These are phyloP conservation scores for Netelia virgata DNA, from an alignment of 2,888 invertebrate species.

Conservation along the genomic window DNA sequence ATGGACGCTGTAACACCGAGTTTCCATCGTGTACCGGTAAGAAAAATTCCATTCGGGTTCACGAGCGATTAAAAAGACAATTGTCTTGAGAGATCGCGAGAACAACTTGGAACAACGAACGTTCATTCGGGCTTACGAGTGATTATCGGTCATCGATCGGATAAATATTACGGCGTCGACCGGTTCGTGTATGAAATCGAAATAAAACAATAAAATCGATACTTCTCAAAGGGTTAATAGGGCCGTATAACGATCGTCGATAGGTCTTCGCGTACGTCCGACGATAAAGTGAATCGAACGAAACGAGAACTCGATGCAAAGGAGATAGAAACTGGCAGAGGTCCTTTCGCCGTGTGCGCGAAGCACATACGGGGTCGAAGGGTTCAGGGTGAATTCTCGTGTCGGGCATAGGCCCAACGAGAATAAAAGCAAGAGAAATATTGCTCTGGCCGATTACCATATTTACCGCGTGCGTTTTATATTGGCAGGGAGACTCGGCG, in stretches of 20 bases:
- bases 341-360: conserved; percentile 52
- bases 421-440: conserved; percentile 56
- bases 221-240: conserved; percentile 47
- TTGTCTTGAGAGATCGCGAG: not conserved
- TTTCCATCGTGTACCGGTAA: too few relatives aligned
- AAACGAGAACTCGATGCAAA: conserved; percentile 62
- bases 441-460: conserved; percentile 81
- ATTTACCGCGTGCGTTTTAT: conserved; percentile 73
- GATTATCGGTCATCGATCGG: not conserved
- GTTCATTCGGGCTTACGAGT: not conserved
- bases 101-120: too few relatives aligned
- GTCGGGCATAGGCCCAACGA: conserved; percentile 75
- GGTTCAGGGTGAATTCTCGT: conserved; percentile 75
- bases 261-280: conserved; percentile 39
- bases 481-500: conserved; percentile 76
- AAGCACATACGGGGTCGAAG: conserved; percentile 72
- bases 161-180: not conserved
- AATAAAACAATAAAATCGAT: conserved; percentile 6
- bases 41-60: too few relatives aligned
- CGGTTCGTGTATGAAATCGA: conserved; percentile 10
- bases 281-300: conserved; percentile 56
- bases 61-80: not conserved
- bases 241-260: conserved; percentile 50
- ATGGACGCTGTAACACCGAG: not conserved
- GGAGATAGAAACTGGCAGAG: conserved; percentile 11